Conservation (phyloP, 2,113 vertebrate species). For the Lamprotornis superbus region DNA sequence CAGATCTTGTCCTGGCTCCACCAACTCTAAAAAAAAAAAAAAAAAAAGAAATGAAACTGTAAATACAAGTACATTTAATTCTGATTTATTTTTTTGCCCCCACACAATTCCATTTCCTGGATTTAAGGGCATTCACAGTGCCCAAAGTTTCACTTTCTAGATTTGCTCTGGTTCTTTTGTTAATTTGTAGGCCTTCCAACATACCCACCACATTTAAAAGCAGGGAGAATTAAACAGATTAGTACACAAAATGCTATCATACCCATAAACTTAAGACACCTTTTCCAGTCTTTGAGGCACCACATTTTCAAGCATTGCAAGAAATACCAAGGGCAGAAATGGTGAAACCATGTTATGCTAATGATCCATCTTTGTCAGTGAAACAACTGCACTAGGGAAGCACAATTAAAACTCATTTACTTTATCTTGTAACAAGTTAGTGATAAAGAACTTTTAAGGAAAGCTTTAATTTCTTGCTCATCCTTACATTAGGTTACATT, state of each 20-base stretch:
- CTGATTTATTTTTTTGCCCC: neutral
- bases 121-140: neutral
- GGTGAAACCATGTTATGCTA: neutral
- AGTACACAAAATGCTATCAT: neutral
- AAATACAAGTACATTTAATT: neutral
- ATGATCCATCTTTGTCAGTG: neutral
- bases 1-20: slow-evolving; percentile 98
- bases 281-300: neutral
- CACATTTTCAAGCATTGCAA: neutral
- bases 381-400: neutral
- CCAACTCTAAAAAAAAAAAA: slow-evolving; percentile 74
- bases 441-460: slow-evolving; percentile 8
- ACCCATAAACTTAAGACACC: neutral
- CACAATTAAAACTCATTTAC: slow-evolving; percentile 56
- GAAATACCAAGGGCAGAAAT: neutral
- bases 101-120: neutral
- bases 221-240: neutral
- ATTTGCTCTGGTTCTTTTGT: neutral
- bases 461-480: slow-evolving; percentile 5
- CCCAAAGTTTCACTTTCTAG: neutral
- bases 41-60: neutral
- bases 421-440: slow-evolving; percentile 45
- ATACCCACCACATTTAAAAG: neutral
- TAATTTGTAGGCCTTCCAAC: neutral
- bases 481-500: neutral